These are phyloP conservation scores for Phaethornis superciliosus DNA, from an alignment of 2,113 vertebrate species.

Conservation along the genomic window DNA sequence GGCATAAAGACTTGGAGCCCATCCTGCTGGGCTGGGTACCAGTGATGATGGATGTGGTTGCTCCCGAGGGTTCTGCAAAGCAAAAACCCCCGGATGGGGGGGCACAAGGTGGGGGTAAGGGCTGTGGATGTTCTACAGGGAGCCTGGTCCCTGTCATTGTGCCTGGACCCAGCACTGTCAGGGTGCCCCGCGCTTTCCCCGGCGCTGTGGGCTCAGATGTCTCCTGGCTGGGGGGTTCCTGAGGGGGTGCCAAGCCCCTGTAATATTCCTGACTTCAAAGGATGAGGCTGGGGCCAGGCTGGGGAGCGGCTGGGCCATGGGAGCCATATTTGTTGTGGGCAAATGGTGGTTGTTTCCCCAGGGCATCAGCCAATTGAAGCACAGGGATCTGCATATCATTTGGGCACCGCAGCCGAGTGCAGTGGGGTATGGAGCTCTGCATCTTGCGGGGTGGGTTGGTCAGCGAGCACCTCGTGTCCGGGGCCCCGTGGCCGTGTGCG, in stretches of 20 bases:
- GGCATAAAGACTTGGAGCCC: neutral
- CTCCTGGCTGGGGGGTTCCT: neutral
- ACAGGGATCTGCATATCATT: neutral
- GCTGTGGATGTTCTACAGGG: accelerated
- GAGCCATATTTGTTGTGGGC: slow-evolving; percentile 11
- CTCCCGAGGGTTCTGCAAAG: accelerated
- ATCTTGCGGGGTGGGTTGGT: neutral
- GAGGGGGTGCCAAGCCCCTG: accelerated
- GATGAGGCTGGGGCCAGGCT: neutral
- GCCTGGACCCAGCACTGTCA: accelerated
- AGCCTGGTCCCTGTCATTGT: neutral
- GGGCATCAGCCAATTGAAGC: neutral
- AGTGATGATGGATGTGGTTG: accelerated
- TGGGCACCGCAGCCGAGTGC: neutral
- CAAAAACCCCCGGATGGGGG: accelerated
- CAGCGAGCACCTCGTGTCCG: accelerated
- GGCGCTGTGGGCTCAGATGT: accelerated
- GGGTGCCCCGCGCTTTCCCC: accelerated
- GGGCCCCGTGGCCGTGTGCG: accelerated
- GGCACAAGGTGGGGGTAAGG: neutral
- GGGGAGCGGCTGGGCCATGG: neutral
- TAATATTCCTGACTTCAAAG: neutral
- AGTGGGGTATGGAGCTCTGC: accelerated
- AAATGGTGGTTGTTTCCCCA: neutral
- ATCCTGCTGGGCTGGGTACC: neutral